Evolutionary conservation across 1,140 invertebrate genomes (phyloP).

Genomic region (Atta texana): DNA sequence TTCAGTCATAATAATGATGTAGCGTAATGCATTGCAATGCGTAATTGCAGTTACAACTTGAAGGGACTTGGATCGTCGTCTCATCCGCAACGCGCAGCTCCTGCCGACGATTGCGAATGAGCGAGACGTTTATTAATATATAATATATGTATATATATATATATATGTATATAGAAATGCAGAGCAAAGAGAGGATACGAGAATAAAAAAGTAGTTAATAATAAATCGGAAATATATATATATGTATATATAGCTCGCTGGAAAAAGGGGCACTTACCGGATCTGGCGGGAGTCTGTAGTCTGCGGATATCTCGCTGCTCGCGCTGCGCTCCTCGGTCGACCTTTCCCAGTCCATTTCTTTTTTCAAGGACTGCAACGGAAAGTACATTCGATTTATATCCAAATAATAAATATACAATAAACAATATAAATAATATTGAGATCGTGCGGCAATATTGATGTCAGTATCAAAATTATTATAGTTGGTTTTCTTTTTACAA

Average conservation of each 20-base stretch:
- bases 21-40: constrained; percentile 52
- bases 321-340: constrained; percentile 91
- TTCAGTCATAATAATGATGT: constrained; percentile 24
- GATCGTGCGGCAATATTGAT: constrained; percentile 8
- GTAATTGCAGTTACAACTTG: constrained; percentile 45
- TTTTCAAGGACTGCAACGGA: constrained; percentile 92
- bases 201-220: constrained; percentile 65
- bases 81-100: constrained; percentile 59
- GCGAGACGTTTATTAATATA: constrained; percentile 64
- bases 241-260: constrained; percentile 55
- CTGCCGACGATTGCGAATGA: constrained; percentile 68
- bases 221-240: constrained; percentile 55
- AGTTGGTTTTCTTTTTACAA: constrained; percentile 1
- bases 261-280: constrained; percentile 89
- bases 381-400: constrained; percentile 64
- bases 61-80: constrained; percentile 51
- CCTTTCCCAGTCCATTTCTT: constrained; percentile 94
- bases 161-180: constrained; percentile 81
- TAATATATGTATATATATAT: constrained; percentile 66
- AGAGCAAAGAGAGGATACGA: constrained; percentile 83
- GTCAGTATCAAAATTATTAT: constrained; percentile 14
- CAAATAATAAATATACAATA: constrained; percentile 61
- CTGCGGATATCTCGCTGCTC: constrained; percentile 91
- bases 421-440: constrained; percentile 36
- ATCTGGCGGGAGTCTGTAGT: constrained; percentile 93